Conservation (phyloP, 2,113 vertebrate genomes). For the Caretta caretta region DNA sequence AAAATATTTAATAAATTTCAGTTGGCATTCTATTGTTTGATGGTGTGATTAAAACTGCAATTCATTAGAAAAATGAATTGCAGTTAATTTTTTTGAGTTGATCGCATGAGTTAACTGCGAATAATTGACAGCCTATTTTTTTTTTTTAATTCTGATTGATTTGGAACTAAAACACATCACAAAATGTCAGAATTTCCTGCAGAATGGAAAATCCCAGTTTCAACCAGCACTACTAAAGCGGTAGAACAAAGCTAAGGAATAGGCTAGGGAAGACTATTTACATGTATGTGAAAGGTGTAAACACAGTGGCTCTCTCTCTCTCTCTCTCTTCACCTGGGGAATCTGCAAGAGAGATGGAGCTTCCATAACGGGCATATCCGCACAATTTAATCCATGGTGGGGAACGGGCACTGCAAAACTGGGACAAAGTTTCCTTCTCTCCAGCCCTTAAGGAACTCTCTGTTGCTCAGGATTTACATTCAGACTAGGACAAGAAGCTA, state of each 20-base stretch:
- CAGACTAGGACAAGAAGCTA: neutral
- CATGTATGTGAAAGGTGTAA: neutral
- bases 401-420: neutral
- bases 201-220: neutral
- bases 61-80: too few species aligned
- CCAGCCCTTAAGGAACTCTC: neutral
- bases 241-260: neutral
- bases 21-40: too few species aligned
- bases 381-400: accelerated
- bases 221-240: neutral
- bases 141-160: neutral
- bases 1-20: too few species aligned
- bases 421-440: neutral
- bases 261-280: neutral
- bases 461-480: neutral
- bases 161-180: neutral
- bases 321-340: neutral
- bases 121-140: too few species aligned
- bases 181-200: neutral
- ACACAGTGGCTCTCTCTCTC: neutral
- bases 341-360: neutral
- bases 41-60: too few species aligned
- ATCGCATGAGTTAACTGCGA: too few species aligned
- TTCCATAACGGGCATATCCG: accelerated
- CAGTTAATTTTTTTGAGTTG: too few species aligned